phyloP scores from a whole-genome alignment of 2,888 invertebrate genomes.

The Physocephala rufipes region DNA sequence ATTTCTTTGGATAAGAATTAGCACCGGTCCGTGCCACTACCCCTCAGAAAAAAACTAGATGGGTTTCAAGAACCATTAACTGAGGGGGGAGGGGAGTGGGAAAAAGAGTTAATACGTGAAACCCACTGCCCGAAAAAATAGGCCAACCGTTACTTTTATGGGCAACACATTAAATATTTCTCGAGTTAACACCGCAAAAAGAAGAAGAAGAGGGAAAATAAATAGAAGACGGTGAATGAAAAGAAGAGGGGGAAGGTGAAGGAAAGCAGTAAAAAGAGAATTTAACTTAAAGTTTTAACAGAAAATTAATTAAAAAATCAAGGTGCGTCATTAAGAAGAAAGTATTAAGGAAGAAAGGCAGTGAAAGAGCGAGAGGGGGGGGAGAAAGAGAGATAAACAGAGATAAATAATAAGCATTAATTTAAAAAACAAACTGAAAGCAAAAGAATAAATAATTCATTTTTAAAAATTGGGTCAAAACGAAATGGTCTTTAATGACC shows the following conservation, averaged over 20 bases:
- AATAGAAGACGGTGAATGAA: background rate
- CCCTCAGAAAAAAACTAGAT: no score
- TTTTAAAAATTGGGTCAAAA: no score
- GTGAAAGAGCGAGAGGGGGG: background rate
- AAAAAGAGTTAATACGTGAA: background rate
- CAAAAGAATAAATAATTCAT: no score
- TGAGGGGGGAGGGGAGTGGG: no score
- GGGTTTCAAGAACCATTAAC: no score
- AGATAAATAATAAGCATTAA: background rate
- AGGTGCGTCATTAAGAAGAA: background rate
- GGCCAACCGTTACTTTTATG: constrained; percentile 24
- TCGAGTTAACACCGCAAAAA: no score
- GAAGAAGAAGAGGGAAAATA: no score
- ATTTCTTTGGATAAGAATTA: background rate
- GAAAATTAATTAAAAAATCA: background rate
- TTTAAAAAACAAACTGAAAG: background rate
- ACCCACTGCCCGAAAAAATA: constrained; percentile 20
- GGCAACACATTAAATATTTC: constrained; percentile 10
- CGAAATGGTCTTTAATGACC: no score
- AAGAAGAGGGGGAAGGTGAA: background rate
- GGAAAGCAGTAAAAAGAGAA: background rate
- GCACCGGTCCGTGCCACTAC: background rate
- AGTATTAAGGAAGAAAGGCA: background rate
- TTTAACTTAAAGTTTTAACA: background rate
- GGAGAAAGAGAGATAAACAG: background rate